phyloP scores from a whole-genome alignment of 2,113 vertebrate species.

The Chaetura pelagica region DNA sequence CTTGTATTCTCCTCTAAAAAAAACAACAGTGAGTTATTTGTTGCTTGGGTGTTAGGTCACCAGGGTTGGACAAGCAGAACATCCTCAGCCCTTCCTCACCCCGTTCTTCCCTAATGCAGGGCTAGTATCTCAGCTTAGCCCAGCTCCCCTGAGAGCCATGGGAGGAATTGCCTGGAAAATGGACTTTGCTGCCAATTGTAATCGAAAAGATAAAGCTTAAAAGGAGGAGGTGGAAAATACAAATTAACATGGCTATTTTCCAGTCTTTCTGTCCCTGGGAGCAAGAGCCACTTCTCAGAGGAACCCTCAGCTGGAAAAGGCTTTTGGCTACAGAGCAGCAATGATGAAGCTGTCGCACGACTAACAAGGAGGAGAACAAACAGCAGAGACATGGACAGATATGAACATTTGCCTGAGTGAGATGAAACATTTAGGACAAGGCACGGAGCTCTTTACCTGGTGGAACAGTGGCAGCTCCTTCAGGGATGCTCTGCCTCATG shows the following conservation, averaged over 20 bases:
- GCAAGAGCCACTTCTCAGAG: neutral
- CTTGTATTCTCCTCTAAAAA: neutral
- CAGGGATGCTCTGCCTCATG: neutral
- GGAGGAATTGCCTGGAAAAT: constrained; percentile 20
- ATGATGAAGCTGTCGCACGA: neutral
- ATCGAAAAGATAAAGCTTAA: constrained; percentile 59
- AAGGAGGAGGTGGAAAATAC: neutral
- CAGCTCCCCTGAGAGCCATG: neutral
- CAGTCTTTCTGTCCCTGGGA: neutral
- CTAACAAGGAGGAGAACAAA: neutral
- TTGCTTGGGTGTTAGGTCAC: neutral
- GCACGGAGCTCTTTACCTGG: fast-evolving
- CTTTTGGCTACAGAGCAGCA: neutral
- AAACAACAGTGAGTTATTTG: neutral
- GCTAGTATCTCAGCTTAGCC: neutral
- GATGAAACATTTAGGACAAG: neutral
- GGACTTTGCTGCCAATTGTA: constrained; percentile 7
- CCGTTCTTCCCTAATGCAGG: neutral
- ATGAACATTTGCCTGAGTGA: neutral
- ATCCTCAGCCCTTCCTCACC: neutral
- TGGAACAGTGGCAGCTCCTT: neutral
- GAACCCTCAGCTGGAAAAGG: neutral
- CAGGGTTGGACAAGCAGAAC: neutral
- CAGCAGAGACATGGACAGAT: neutral
- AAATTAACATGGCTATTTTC: neutral